Evolutionary conservation across 2,888 invertebrate species (phyloP).

Genomic region (Drosophila eohydei): DNA sequence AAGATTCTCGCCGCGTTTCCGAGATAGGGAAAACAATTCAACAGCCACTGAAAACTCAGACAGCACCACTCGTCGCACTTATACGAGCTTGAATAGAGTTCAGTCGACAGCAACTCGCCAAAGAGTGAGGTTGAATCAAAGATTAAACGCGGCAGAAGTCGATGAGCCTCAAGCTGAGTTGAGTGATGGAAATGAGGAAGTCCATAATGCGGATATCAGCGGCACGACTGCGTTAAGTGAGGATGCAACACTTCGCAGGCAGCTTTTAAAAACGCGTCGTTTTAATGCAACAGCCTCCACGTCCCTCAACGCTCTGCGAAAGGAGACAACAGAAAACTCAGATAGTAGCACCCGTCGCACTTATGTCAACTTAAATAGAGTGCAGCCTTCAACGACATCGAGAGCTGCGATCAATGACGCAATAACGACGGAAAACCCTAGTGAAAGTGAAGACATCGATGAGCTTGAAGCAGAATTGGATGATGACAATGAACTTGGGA

Average conservation of each 20-base stretch:
- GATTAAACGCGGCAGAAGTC: background rate
- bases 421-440: background rate
- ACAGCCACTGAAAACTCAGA: background rate
- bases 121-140: slow-evolving; percentile 24
- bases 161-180: slow-evolving; percentile 37
- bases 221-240: background rate
- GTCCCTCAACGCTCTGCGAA: background rate
- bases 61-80: background rate
- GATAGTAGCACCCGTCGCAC: background rate
- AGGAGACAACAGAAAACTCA: background rate
- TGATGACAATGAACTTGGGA: slow-evolving; percentile 1
- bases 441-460: background rate
- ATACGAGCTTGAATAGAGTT: background rate
- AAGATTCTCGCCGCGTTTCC: background rate
- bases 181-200: slow-evolving; percentile 32
- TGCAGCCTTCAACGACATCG: background rate
- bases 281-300: slow-evolving; percentile 14
- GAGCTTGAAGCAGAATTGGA: background rate
- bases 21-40: background rate
- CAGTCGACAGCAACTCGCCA: background rate
- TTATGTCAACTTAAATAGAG: background rate
- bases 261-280: background rate
- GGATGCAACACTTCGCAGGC: background rate
- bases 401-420: background rate
- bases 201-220: background rate